Evolutionary conservation across 2,888 invertebrate genomes (phyloP).

Genomic region (Caenorhabditis virilis): DNA sequence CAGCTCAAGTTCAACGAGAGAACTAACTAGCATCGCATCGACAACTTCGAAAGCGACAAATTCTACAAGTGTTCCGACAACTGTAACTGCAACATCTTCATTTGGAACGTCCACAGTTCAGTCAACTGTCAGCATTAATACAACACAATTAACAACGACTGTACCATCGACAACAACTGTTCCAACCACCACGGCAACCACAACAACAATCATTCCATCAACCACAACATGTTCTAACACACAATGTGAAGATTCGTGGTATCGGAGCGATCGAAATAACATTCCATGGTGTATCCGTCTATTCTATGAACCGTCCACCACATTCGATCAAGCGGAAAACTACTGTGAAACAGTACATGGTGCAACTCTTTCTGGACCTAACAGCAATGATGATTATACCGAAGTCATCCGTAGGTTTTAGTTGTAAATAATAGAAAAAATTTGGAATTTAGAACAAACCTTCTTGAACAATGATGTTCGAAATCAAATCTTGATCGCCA

Average conservation of each 20-base stretch:
- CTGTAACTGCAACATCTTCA: too few species aligned
- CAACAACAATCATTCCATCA: too few species aligned
- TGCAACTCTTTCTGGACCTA: background rate
- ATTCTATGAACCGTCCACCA: background rate
- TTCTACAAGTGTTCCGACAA: too few species aligned
- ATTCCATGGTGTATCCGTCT: background rate
- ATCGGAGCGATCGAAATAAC: background rate
- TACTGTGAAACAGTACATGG: background rate
- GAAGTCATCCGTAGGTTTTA: background rate
- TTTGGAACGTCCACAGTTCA: too few species aligned
- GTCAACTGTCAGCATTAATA: too few species aligned
- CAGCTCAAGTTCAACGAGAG: too few species aligned
- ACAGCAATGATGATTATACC: background rate
- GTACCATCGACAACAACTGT: too few species aligned
- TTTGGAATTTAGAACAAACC: background rate
- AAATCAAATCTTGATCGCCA: background rate
- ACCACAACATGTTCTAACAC: background rate
- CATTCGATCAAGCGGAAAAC: background rate
- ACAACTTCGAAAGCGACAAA: too few species aligned
- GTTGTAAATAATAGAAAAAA: background rate
- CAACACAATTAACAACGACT: too few species aligned
- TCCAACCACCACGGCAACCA: too few species aligned
- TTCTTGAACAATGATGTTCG: background rate
- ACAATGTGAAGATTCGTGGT: background rate
- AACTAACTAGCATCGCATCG: too few species aligned